These are phyloP conservation scores for Poeciliopsis prolifica DNA, from an alignment of 2,113 vertebrate species.

Conservation along the genomic window DNA sequence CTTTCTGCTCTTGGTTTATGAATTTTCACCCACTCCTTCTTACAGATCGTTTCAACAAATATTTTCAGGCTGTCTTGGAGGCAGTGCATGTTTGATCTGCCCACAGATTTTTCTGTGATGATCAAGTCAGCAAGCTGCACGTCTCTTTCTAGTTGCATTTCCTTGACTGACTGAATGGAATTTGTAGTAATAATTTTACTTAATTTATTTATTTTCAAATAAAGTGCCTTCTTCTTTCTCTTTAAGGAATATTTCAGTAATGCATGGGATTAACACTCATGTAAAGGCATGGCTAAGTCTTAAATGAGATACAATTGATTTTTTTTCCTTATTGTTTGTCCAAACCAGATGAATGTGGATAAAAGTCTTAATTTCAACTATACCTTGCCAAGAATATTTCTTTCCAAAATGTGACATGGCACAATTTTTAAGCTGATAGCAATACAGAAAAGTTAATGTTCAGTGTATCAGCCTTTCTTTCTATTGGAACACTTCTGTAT, in stretches of 20 bases:
- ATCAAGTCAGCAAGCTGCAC: conserved; percentile 8
- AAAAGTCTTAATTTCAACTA: neutral
- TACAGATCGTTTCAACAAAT: conserved; percentile 11
- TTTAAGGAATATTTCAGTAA: neutral
- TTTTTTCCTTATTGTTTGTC: neutral
- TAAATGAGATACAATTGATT: neutral
- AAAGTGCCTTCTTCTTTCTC: neutral
- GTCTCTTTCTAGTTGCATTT: conserved; percentile 1
- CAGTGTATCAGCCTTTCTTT: no score
- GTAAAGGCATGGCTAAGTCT: neutral
- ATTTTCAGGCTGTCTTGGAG: conserved; percentile 22
- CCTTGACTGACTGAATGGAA: conserved; percentile 3
- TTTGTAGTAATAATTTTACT: neutral
- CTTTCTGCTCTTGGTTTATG: conserved; percentile 17
- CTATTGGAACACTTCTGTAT: no score
- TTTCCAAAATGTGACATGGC: neutral
- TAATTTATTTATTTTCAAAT: conserved; percentile 4
- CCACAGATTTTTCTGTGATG: conserved; percentile 30
- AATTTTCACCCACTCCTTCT: conserved; percentile 12
- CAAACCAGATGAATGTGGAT: neutral
- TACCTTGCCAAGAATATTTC: neutral
- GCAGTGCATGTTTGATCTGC: conserved; percentile 23
- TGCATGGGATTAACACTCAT: neutral
- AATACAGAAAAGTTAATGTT: no score
- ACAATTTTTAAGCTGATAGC: no score